Base-by-base conservation (phyloP, 2,113 vertebrate species). In the Myotis brandtii region DNA sequence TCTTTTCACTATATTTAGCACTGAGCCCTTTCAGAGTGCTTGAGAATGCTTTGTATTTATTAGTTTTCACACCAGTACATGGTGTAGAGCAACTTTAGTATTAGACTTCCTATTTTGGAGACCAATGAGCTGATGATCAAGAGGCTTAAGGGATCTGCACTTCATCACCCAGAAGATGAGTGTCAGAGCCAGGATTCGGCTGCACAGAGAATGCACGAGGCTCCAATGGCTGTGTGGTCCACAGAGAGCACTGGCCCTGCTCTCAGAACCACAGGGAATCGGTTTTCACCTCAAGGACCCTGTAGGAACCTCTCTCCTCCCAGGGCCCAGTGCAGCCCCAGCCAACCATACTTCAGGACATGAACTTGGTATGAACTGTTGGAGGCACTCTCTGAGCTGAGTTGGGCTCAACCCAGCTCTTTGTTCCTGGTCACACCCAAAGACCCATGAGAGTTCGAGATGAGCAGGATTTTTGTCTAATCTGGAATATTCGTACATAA, bases 401-500 rank as follows among this genome's bases (percentile, higher is more conserved):
- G 25, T 3, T 69, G 91, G 48, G 17, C 43, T 86, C 77, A 76
- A 8, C 67, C 34, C 27, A 25, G 46, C 43, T 69, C 37, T 91
- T 81, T 46, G 30, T 87, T 95, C 70, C 56, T 14, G 30, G 69
- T 79, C 66, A 91, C 21, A 40, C 32, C 25, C 59, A 62, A 69
- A 62, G 85, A 69, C 59, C 70, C 67, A 62, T 12, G 73, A 50
- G 52, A 52, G 13, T 72, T 73, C 40, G 72, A 64, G 56, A 90
- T 67, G 86, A 76, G 54, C 16, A 76, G n/a, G 56, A 27, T 66
- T 43, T 50, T 75, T 52, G 80, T 30, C 64, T 52, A 43, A 70
- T 94, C 89, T 94, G 54, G n/a, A 89, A 59, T 86, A 59, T 89
- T 48, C 72, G 79, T 30, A 48, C 23, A 43, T 62, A 77, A 73